These are phyloP conservation scores for Bradynema listronoti DNA, from an alignment of 1,140 invertebrate species.

Conservation along the genomic window DNA sequence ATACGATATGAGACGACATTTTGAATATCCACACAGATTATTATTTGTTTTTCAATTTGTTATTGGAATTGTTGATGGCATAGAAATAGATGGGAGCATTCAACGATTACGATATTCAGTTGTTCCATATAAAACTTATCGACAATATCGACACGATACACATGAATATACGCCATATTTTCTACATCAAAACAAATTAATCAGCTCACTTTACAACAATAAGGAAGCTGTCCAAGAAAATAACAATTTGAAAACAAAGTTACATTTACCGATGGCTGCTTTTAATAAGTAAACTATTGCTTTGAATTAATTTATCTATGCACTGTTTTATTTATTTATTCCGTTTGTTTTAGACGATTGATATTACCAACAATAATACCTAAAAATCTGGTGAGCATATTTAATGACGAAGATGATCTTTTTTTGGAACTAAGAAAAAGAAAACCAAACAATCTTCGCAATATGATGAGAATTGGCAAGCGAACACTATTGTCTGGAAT, in stretches of 20 bases:
- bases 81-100: too few species aligned
- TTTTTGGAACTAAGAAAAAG: conserved; percentile 13
- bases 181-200: too few species aligned
- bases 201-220: too few species aligned
- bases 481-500: neutral
- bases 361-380: conserved; percentile 4
- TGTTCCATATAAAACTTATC: neutral
- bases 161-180: too few species aligned
- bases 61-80: too few species aligned
- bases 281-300: neutral
- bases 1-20: neutral
- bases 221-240: too few species aligned
- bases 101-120: neutral
- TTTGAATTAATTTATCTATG: neutral
- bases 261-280: neutral
- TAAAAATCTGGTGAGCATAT: too few species aligned
- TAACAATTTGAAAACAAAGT: neutral
- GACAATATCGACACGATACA: neutral
- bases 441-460: conserved; percentile 24
- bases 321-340: neutral
- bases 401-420: neutral
- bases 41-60: neutral
- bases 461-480: conserved; percentile 25
- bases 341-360: neutral
- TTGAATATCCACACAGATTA: neutral